Percentiles rank a stretch among this genome's conserved stretches.
Evolutionary conservation across 2,888 invertebrate species (phyloP).

Genomic region (Pseudeuparius sepicola): DNA sequence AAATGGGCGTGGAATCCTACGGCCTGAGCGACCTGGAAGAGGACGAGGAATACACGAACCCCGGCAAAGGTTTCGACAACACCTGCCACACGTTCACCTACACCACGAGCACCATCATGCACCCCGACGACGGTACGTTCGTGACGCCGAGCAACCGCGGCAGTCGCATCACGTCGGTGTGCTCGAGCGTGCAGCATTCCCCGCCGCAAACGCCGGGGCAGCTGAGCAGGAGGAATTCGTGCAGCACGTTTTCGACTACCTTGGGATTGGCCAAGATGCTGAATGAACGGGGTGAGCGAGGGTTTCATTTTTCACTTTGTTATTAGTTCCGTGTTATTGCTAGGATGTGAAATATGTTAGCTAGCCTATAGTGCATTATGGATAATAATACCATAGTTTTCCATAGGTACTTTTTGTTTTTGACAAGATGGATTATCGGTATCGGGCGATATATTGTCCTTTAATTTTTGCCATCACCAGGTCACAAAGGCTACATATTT

Average conservation of each 20-base stretch:
- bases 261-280: slow-evolving; percentile 64
- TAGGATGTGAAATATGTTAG: too few species aligned
- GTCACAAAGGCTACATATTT: too few species aligned
- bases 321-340: too few species aligned
- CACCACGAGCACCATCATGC: slow-evolving; percentile 81
- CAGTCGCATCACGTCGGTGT: slow-evolving; percentile 57
- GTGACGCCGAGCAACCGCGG: slow-evolving; percentile 50
- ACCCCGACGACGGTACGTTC: slow-evolving; percentile 76
- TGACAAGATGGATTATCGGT: too few species aligned
- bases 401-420: too few species aligned
- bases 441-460: too few species aligned
- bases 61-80: slow-evolving; percentile 64
- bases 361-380: too few species aligned
- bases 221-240: slow-evolving; percentile 68
- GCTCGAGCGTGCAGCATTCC: slow-evolving; percentile 44
- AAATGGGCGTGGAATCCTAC: slow-evolving; percentile 62
- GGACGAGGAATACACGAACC: slow-evolving; percentile 58
- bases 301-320: too few species aligned
- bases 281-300: slow-evolving; percentile 57
- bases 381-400: too few species aligned
- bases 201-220: slow-evolving; percentile 41
- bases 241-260: slow-evolving; percentile 68
- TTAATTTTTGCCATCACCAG: too few species aligned
- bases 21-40: slow-evolving; percentile 62
- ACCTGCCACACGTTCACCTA: slow-evolving; percentile 75